A percentile compares a stretch with the other conserved stretches of the same genome.
These are phyloP conservation scores for Pelobates fuscus DNA, from an alignment of 2,113 vertebrate genomes.

Conservation along the genomic window DNA sequence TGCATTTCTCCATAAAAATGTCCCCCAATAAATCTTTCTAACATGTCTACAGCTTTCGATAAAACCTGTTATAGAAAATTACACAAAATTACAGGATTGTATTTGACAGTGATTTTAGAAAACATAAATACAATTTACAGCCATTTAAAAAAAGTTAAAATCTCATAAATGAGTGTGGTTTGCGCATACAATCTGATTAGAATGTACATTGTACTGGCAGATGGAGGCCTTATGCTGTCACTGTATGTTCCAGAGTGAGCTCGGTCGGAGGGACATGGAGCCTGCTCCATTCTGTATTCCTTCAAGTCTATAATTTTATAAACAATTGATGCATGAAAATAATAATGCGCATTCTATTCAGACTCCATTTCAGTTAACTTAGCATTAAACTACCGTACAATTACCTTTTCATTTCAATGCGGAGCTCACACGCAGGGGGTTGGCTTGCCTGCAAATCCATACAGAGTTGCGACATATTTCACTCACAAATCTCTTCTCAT, in stretches of 20 bases:
- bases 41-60: too few species aligned
- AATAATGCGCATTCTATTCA: conserved; percentile 49
- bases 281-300: conserved; percentile 23
- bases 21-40: too few species aligned
- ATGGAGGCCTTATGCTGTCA: conserved; percentile 34
- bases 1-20: too few species aligned
- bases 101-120: background rate
- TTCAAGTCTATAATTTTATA: conserved; percentile 48
- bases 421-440: conserved; percentile 29
- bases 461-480: conserved; percentile 25
- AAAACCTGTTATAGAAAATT: background rate
- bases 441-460: conserved; percentile 31
- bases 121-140: background rate
- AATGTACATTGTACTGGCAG: conserved; percentile 40
- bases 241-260: conserved; percentile 17
- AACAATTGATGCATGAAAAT: conserved; percentile 50
- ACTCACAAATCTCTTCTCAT: conserved; percentile 1
- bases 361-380: conserved; percentile 48
- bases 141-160: too few species aligned
- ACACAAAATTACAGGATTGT: background rate
- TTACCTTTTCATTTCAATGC: conserved; percentile 44
- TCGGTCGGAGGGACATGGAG: conserved; percentile 35
- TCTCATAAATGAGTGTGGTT: background rate
- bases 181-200: conserved; percentile 12
- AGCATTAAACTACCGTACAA: conserved; percentile 50